These are phyloP conservation scores for Pseudoatta argentina DNA, from an alignment of 1,140 invertebrate genomes.

Conservation along the genomic window DNA sequence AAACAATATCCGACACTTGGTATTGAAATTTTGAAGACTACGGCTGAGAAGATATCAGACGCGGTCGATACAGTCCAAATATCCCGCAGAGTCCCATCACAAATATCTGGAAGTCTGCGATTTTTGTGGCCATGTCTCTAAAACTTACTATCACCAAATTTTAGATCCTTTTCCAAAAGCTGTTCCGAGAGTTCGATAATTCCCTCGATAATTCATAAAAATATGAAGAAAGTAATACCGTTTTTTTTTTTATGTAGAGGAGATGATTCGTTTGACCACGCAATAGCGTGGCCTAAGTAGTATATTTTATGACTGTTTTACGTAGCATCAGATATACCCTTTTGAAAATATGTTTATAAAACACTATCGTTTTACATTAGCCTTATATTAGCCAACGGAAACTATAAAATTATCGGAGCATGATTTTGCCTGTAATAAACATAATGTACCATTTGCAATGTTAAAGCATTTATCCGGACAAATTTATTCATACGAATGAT, in stretches of 20 bases:
- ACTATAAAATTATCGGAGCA: constrained; percentile 19
- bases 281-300: not conserved
- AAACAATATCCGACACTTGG: constrained; percentile 20
- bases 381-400: not conserved
- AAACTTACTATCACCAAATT: constrained; percentile 5
- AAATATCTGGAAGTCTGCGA: not conserved
- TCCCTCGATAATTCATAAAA: not conserved
- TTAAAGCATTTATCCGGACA: constrained; percentile 16
- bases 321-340: not conserved
- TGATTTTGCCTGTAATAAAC: constrained; percentile 1
- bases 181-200: not conserved
- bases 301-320: not conserved
- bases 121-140: not conserved
- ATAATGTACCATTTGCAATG: constrained; percentile 3
- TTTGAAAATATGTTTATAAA: not conserved
- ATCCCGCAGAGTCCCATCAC: not conserved
- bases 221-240: not conserved
- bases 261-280: not conserved
- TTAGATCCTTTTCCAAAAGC: not conserved
- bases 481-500: constrained; percentile 31
- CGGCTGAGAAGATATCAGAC: not conserved
- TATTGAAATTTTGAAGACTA: constrained; percentile 23
- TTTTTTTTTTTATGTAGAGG: not conserved
- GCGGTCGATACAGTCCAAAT: constrained; percentile 1
- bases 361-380: not conserved